Evolutionary conservation across 2,797 vertebrate genomes (phyloP).

Genomic region (Poeciliopsis turneri): DNA sequence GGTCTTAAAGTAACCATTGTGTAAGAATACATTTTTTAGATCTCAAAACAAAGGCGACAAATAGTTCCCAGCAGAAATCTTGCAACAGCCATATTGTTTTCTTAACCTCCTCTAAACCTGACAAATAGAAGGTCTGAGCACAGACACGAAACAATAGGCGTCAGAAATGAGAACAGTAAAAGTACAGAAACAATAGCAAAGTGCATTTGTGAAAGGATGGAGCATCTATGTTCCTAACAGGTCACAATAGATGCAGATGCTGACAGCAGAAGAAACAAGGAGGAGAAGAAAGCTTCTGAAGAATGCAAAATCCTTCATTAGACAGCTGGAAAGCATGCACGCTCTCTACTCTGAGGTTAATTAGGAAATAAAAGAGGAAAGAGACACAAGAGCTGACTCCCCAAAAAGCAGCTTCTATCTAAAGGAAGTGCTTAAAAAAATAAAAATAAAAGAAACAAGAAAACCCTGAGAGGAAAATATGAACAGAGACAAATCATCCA

Average conservation of each 20-base stretch:
- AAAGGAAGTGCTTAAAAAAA: conserved; percentile 13
- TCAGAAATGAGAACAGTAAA: conserved; percentile 5
- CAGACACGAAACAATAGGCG: conserved; percentile 17
- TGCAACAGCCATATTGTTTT: not conserved
- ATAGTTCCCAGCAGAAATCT: not conserved
- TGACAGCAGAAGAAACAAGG: conserved; percentile 54
- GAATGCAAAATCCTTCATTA: conserved; percentile 59
- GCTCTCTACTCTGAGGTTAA: conserved; percentile 65
- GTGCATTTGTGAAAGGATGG: conserved; percentile 1
- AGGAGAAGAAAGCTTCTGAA: conserved; percentile 16
- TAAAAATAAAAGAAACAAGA: conserved; percentile 11
- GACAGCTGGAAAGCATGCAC: conserved; percentile 26
- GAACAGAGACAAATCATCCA: conserved; percentile 23
- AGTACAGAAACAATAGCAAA: not conserved
- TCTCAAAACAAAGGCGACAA: not conserved
- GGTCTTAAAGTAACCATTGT: not conserved
- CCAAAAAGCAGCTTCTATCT: conserved; percentile 42
- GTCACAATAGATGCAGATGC: conserved; percentile 55
- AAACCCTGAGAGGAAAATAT: conserved; percentile 1
- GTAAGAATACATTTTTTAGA: not conserved
- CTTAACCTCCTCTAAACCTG: not conserved
- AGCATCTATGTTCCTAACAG: conserved; percentile 55
- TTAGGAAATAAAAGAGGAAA: conserved; percentile 43
- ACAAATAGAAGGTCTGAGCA: conserved; percentile 21
- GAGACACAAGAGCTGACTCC: conserved; percentile 18